phyloP scores from a whole-genome alignment of 2,797 vertebrate species.

The Squalus acanthias region DNA sequence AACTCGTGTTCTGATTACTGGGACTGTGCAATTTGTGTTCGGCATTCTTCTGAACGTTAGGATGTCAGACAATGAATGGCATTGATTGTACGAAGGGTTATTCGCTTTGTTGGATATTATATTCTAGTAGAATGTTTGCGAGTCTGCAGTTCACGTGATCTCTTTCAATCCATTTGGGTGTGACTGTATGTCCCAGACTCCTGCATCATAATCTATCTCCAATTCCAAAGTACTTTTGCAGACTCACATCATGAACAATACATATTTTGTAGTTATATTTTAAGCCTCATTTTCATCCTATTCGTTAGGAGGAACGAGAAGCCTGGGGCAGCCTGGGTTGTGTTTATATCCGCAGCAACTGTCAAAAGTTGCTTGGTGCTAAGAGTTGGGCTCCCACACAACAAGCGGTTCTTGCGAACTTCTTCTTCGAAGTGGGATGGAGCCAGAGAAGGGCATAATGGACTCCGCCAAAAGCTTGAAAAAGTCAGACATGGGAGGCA shows the following conservation, averaged over 20 bases:
- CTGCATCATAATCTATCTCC: not conserved
- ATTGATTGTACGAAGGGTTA: not conserved
- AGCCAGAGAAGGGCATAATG: not conserved
- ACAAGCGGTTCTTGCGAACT: not conserved
- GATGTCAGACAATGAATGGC: not conserved
- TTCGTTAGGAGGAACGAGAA: not conserved
- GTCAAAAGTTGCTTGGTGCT: not conserved
- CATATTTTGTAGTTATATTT: not conserved
- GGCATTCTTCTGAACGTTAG: no score
- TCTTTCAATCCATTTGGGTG: not conserved
- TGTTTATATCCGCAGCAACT: not conserved
- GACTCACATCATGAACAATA: not conserved
- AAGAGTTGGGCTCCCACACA: not conserved
- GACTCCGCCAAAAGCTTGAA: not conserved
- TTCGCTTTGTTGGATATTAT: not conserved
- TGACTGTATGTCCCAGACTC: not conserved
- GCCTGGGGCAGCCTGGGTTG: not conserved
- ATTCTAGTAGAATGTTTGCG: not conserved
- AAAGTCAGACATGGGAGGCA: not conserved
- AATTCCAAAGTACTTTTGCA: not conserved
- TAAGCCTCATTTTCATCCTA: not conserved
- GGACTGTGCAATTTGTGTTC: not conserved
- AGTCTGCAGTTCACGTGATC: not conserved
- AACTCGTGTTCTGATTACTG: not conserved
- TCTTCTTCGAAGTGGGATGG: not conserved